Base-by-base conservation (phyloP, 2,113 vertebrate genomes). In the Aphelocoma coerulescens region DNA sequence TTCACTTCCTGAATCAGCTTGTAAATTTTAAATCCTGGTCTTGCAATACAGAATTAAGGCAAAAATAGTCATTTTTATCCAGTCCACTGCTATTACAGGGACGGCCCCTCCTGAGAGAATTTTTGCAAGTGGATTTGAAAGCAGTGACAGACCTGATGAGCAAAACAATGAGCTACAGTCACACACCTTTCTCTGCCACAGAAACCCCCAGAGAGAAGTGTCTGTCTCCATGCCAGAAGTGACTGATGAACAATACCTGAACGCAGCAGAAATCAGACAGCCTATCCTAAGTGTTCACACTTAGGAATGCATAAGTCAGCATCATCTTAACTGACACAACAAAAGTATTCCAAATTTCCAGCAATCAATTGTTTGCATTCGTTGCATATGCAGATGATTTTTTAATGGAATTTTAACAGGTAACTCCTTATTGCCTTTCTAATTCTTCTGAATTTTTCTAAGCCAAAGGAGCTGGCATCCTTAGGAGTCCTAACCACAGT, bases 151-250 rank as follows among this genome's bases (percentile, higher is more conserved):
- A 94, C 46, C 80, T 81, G 73, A 90, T 17, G 63, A 73, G 79
- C 54, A 93, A 96, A 97, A 95, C 88, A 97, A 79, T 58, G 67
- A 96, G 61, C 46, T 76, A 4, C 13, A 66, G 79, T 87, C 59
- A 81, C 84, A 95, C 73, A 71, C n/a, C 66, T 30, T 95, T 78
- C 79, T 48, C 26, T 57, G 48, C 21, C 57, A 71, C 14, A 3
- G 63, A 44, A 76, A 85, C 41, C 81, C 74, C 80, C 75, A 61
- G 51, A 49, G 67, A 84, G 41, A 77, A 73, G 20, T 32, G 49
- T 84, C 48, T 44, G 68, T 35, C 72, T 51, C 74, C 33, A 77
- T 41, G 35, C 35, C 87, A 63, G 55, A n/a, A 85, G 68, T 71
- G 83, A 85, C 85, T 76, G 69, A 85, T 58, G 39, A 28, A 51